A percentile compares a stretch with the other conserved stretches of the same genome.
Evolutionary conservation across 2,888 invertebrate species (phyloP).

Genomic region (Xestia c-nigrum): DNA sequence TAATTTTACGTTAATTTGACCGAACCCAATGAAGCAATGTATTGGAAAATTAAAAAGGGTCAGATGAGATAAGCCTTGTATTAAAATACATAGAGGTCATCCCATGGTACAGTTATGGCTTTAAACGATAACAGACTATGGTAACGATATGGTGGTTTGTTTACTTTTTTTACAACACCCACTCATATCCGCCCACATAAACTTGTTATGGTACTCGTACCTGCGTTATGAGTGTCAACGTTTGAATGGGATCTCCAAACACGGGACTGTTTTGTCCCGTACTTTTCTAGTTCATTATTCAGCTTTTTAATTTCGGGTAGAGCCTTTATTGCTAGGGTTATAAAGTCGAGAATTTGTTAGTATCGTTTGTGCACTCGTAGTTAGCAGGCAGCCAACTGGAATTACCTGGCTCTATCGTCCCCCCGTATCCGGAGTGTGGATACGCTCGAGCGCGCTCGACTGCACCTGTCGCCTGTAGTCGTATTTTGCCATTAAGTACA

Average conservation of each 20-base stretch:
- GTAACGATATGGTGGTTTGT: constrained; percentile 71
- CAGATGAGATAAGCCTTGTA: constrained; percentile 66
- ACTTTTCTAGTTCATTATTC: constrained; percentile 40
- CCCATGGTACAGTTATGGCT: constrained; percentile 55
- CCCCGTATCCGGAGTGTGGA: constrained; percentile 77
- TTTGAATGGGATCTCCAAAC: constrained; percentile 72
- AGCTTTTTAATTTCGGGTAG: constrained; percentile 24
- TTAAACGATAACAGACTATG: constrained; percentile 53
- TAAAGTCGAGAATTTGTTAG: constrained; percentile 58
- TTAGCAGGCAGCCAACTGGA: constrained; percentile 76
- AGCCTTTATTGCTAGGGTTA: constrained; percentile 23
- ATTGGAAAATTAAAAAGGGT: constrained; percentile 83
- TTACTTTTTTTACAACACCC: constrained; percentile 79
- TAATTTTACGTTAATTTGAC: constrained; percentile 72
- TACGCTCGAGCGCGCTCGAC: constrained; percentile 79
- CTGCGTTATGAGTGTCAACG: constrained; percentile 79
- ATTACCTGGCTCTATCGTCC: constrained; percentile 77
- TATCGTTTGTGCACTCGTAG: constrained; percentile 59
- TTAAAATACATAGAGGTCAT: constrained; percentile 71
- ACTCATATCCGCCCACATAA: constrained; percentile 77
- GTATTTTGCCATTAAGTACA: constrained; percentile 66
- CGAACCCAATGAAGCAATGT: constrained; percentile 77
- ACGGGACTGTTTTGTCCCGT: constrained; percentile 47
- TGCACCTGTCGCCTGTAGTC: constrained; percentile 83
- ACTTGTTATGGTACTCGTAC: constrained; percentile 77